phyloP scores from a whole-genome alignment of 2,113 vertebrate genomes.

The Anoura caudifer region DNA sequence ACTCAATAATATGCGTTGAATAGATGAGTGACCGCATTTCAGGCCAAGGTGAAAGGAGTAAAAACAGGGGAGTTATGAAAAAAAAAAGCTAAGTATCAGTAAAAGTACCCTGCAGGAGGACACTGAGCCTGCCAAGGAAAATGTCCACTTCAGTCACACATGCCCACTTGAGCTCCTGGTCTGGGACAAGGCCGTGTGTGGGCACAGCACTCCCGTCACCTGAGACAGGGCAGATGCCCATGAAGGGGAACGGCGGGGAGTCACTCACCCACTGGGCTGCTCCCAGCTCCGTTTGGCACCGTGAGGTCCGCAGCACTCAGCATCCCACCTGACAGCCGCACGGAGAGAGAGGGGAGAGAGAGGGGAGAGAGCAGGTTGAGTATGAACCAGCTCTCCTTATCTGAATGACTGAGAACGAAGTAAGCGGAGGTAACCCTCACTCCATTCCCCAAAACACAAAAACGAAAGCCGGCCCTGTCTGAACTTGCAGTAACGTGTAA shows the following conservation, averaged over 20 bases:
- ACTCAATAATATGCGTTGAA: background rate
- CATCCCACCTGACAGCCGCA: conserved; percentile 86
- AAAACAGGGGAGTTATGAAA: no score
- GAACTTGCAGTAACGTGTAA: background rate
- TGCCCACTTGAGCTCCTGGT: background rate
- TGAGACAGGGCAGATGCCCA: background rate
- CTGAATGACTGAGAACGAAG: background rate
- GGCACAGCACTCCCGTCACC: background rate
- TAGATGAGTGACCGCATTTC: background rate
- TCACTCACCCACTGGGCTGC: conserved; percentile 90
- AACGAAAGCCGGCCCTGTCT: background rate
- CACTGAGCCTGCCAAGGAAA: background rate
- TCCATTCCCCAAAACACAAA: background rate
- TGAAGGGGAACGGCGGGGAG: background rate
- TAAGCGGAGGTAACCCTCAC: background rate
- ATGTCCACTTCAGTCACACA: background rate
- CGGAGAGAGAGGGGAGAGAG: background rate
- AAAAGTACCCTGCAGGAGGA: background rate
- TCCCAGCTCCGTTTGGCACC: conserved; percentile 92
- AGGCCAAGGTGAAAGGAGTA: background rate
- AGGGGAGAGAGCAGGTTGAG: conserved; percentile 12
- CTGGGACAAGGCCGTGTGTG: background rate
- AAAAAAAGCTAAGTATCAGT: background rate
- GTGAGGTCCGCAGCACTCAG: conserved; percentile 88
- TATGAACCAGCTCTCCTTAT: background rate